Evolutionary conservation across 2,888 invertebrate species (phyloP), one percentile per base, ranked within the genome.

Genomic region (Aleiodes alternator): DNA sequence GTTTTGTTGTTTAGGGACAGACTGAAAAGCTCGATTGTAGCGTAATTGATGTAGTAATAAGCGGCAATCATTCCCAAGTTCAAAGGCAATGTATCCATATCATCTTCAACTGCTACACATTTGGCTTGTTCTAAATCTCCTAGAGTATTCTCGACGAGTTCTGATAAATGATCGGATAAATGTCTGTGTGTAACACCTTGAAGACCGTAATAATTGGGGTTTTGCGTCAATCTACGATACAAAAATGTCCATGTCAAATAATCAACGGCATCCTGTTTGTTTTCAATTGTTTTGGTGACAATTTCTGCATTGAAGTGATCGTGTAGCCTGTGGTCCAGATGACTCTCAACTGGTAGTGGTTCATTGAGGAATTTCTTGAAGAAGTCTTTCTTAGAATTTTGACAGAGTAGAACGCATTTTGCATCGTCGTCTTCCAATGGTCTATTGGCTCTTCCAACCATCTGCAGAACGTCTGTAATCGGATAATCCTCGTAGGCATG

Each of bases 251-350:
- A 99, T 0, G 99, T 99, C 23, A 99, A 92, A 86, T 99, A 99
- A 91, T 99, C 99, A 0, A 99, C 99, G 0, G 99, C 99, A 87
- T 99, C 99, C 89, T 99, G 99, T 87, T 99, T 99, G 91, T 99
- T 99, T 91, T 99, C 99, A 83, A 99, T 98, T 0, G 99, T 99
- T 90, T 99, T 99, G 0, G 99, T 99, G 0, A 99, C 99, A 73
- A 99, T 98, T 91, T 99, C 99, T 0, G 99, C 99, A 91, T 99
- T 99, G 90, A 99, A 98, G 90, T 99, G 99, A 91, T 99, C 99
- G 90, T 99, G 99, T 3, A 99, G 92, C 79, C 97, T 94, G 86
- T 99, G 99, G 91, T 99, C 99, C 82, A 99, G 91, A 90, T 99
- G 99, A 80, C 98, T 98, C 93, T 99, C 99, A 0, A 99, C 95